A percentile compares a stretch with the other conserved stretches of the same genome.
phyloP scores from a whole-genome alignment of 2,113 vertebrate species.

The Eptesicus fuscus region DNA sequence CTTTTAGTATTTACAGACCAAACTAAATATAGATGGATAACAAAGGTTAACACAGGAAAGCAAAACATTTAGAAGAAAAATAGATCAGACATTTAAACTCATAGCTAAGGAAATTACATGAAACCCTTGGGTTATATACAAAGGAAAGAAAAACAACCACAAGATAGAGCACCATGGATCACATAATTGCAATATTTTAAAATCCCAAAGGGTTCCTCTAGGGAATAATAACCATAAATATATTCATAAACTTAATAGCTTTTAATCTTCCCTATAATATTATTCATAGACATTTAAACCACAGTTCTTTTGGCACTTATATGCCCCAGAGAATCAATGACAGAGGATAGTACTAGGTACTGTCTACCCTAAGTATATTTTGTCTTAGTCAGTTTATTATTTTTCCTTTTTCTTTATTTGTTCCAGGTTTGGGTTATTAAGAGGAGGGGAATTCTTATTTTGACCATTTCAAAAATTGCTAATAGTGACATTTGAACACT shows the following conservation, averaged over 20 bases:
- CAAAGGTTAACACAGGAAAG: conserved; percentile 33
- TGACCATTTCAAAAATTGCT: not conserved
- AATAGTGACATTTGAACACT: not conserved
- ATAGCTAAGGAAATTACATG: conserved; percentile 2
- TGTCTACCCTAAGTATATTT: not conserved
- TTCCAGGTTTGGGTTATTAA: not conserved
- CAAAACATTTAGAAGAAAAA: conserved; percentile 48
- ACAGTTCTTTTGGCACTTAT: not conserved
- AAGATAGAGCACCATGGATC: not conserved
- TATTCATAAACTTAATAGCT: not conserved
- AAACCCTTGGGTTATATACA: not conserved
- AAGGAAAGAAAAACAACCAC: not conserved
- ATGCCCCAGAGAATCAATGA: not conserved
- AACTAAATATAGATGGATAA: conserved; percentile 38
- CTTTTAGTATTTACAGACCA: conserved; percentile 36
- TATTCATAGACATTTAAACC: not conserved
- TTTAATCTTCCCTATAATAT: not conserved
- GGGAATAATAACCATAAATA: not conserved
- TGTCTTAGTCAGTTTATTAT: not conserved
- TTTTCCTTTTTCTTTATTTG: not conserved
- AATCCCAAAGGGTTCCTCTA: not conserved
- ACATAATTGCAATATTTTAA: not conserved
- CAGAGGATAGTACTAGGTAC: not conserved
- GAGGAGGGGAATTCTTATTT: not conserved
- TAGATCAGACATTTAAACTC: conserved; percentile 37